A percentile compares a stretch with the other conserved stretches of the same genome.
Evolutionary conservation across 2,888 invertebrate species (phyloP).

Genomic region (Formica aserva): DNA sequence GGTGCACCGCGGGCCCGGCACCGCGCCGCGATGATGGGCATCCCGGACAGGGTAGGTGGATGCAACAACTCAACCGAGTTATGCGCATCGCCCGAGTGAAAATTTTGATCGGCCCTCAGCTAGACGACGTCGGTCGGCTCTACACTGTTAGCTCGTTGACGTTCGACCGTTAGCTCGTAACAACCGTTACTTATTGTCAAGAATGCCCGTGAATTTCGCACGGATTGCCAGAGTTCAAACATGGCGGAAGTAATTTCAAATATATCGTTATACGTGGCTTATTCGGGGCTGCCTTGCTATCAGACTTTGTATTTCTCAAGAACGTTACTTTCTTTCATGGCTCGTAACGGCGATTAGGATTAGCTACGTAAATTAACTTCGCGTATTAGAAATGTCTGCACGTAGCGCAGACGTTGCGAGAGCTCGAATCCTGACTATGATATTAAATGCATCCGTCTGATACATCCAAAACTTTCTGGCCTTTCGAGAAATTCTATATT

Average conservation of each 20-base stretch:
- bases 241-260: constrained; percentile 56
- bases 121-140: constrained; percentile 54
- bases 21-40: constrained; percentile 59
- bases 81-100: constrained; percentile 57
- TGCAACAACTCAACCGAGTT: constrained; percentile 57
- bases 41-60: constrained; percentile 58
- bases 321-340: constrained; percentile 4
- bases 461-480: neutral
- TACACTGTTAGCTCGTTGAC: constrained; percentile 56
- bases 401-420: neutral
- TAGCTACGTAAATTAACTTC: constrained; percentile 7
- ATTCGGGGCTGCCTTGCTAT: constrained; percentile 14
- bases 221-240: constrained; percentile 55
- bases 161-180: constrained; percentile 53
- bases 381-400: neutral
- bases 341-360: neutral
- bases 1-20: constrained; percentile 51
- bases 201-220: constrained; percentile 56
- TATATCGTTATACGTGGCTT: constrained; percentile 44
- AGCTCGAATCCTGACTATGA: neutral
- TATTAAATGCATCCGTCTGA: neutral
- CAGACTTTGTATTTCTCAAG: constrained; percentile 11
- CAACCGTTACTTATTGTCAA: constrained; percentile 54
- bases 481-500: constrained; percentile 13
- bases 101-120: constrained; percentile 56